Base-by-base conservation (phyloP, 2,113 vertebrate species). In the Tringa solitaria region DNA sequence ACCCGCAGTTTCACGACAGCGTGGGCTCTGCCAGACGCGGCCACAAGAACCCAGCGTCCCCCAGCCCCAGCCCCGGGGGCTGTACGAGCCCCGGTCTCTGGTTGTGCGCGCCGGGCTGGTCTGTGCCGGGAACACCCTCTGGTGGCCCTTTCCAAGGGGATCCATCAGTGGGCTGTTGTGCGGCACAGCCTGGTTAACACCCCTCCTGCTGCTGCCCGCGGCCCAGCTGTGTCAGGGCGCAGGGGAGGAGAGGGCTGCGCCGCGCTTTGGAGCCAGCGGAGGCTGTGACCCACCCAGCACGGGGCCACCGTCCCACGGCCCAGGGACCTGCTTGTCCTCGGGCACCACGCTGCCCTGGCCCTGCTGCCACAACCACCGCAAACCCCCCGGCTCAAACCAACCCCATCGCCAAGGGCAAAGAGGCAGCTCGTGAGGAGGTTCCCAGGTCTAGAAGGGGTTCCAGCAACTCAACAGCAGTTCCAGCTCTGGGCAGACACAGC, bases 261-360 rank as follows among this genome's bases (percentile, higher is more conserved):
- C 10, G 43, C 16, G 65, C 51, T 43, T 48, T 18, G 20, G n/a
- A n/a, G n/a, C n/a, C n/a, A n/a, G n/a, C n/a, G n/a, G n/a, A n/a
- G n/a, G n/a, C n/a, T n/a, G n/a, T n/a, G n/a, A n/a, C n/a, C 10
- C 15, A 0, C 4, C 5, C 26, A 10, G 7, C 37, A 12, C 1
- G 16, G 46, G 3, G 11, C 14, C 53, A 13, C 68, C 6, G 3
- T 6, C 46, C 41, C 69, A 20, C 18, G n/a, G 35, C 20, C 41
- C 14, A 7, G 35, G n/a, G 35, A 20, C 41, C 14, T 10, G 35
- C 32, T 19, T 5, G 2, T 21, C n/a, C 9, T 21, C n/a, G 6
- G 10, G 32, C 33, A 3, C 5, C 7, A 4, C 0, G 7, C 7
- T 7, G 7, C 18, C 37, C 6, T 37, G 4, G 6, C 50, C 15